Percentiles rank a stretch among this genome's conserved stretches.
These are phyloP conservation scores for Oceanodroma tethys DNA, from an alignment of 2,113 vertebrate genomes.

Conservation along the genomic window DNA sequence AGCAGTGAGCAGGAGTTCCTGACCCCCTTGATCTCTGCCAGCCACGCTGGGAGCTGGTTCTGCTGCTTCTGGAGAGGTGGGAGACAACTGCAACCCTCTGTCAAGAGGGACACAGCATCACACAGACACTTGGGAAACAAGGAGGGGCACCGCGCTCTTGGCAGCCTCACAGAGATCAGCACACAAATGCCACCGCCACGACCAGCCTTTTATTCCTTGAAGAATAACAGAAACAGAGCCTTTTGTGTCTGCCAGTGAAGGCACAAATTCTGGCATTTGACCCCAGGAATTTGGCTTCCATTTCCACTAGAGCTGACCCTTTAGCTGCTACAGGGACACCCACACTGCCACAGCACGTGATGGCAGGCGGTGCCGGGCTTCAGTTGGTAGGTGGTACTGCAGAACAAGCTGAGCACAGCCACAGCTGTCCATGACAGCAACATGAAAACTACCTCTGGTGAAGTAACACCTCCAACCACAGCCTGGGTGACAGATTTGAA, in stretches of 20 bases:
- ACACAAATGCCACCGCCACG: not conserved
- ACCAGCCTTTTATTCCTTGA: slow-evolving; percentile 17
- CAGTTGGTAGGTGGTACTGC: not conserved
- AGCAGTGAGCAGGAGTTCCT: not conserved
- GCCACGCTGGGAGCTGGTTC: not conserved
- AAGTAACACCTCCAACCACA: not conserved
- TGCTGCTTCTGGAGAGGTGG: not conserved
- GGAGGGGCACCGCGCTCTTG: not conserved
- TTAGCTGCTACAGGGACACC: slow-evolving; percentile 2
- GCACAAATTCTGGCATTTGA: slow-evolving; percentile 32
- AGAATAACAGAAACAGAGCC: slow-evolving; percentile 44
- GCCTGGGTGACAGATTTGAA: not conserved
- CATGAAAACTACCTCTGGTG: not conserved
- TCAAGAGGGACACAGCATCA: not conserved
- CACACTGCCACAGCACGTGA: not conserved
- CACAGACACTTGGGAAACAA: not conserved
- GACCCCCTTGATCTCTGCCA: not conserved
- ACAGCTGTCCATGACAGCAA: not conserved
- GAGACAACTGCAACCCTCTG: not conserved
- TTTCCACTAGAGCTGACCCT: not conserved
- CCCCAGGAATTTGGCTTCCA: slow-evolving; percentile 41
- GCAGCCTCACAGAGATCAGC: not conserved
- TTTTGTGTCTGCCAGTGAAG: slow-evolving; percentile 29
- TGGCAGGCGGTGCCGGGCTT: not conserved
- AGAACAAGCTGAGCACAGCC: not conserved